phyloP scores from a whole-genome alignment of 2,113 vertebrate genomes.

The Chascanopsetta lugubris region DNA sequence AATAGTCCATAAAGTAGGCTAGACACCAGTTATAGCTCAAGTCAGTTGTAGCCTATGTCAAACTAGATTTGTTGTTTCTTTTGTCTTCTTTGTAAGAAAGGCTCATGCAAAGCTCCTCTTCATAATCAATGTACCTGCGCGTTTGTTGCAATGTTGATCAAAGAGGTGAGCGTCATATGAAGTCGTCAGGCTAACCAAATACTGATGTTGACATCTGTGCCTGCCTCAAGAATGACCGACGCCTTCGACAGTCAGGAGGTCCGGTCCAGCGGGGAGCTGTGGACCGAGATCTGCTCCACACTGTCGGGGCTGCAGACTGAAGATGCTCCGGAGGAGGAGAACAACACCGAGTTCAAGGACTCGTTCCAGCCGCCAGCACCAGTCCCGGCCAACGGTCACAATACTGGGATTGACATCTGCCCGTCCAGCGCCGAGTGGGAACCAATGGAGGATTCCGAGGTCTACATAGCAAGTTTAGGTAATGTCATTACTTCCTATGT shows the following conservation, averaged over 20 bases:
- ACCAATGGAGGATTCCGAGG: conserved; percentile 91
- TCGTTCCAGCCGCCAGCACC: conserved; percentile 82
- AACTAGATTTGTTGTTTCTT: background rate
- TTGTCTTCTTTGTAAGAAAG: background rate
- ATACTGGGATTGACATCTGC: conserved; percentile 12
- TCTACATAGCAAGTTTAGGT: conserved; percentile 94
- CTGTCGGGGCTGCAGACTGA: conserved; percentile 75
- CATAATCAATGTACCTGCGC: too few species aligned
- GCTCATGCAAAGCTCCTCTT: background rate
- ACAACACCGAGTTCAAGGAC: conserved; percentile 85
- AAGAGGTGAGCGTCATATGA: too few species aligned
- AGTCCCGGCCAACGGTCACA: conserved; percentile 26
- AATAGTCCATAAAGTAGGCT: background rate
- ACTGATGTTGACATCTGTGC: conserved; percentile 23
- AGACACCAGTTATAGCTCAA: conserved; percentile 3
- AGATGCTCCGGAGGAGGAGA: conserved; percentile 11
- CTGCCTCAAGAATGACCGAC: conserved; percentile 85
- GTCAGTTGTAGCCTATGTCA: background rate
- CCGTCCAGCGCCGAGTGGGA: conserved; percentile 84
- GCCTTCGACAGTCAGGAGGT: conserved; percentile 75
- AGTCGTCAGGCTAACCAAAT: background rate
- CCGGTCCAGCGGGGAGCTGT: conserved; percentile 87
- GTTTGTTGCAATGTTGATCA: too few species aligned
- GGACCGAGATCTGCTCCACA: conserved; percentile 91
- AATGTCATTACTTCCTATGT: conserved; percentile 9